Conservation (phyloP, 1,140 invertebrate species). For the Onthophagus taurus region DNA sequence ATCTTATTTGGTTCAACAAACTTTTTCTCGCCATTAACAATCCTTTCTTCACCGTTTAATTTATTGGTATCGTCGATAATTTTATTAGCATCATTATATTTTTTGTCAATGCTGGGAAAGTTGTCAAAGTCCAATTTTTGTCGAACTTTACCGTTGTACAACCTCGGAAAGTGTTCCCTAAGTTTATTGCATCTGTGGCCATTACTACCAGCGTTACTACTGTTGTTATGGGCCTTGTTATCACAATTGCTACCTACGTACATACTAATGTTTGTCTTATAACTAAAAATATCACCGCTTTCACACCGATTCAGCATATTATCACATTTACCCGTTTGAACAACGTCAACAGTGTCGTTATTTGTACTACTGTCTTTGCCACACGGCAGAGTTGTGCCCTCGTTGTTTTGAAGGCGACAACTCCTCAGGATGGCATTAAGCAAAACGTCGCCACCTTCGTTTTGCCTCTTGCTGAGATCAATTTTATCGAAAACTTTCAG, state of each 20-base stretch:
- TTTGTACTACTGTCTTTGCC: conserved; percentile 1
- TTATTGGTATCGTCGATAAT: conserved; percentile 8
- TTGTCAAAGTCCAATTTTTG: no score
- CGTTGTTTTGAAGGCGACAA: conserved; percentile 15
- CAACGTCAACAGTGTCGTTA: conserved; percentile 8
- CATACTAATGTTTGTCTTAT: conserved; percentile 28
- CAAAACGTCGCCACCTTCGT: conserved; percentile 34
- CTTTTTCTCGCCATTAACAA: conserved; percentile 11
- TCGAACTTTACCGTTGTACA: no score
- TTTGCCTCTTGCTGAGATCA: conserved; percentile 2
- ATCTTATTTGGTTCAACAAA: conserved; percentile 23
- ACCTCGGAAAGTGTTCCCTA: no score
- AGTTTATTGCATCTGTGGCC: neutral
- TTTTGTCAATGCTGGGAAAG: no score
- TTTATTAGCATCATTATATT: neutral
- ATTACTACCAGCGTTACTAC: neutral
- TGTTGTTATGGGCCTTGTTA: conserved; percentile 11
- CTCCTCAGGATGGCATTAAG: conserved; percentile 44
- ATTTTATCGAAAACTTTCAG: conserved; percentile 3
- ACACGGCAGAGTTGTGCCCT: conserved; percentile 3
- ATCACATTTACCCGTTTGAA: conserved; percentile 31
- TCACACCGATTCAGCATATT: conserved; percentile 25
- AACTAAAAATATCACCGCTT: conserved; percentile 33
- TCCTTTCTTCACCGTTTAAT: neutral
- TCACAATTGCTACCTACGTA: conserved; percentile 32